A percentile compares a stretch with the other conserved stretches of the same genome.
phyloP scores from a whole-genome alignment of 2,797 vertebrate species.

The Enteromius argenteus region DNA sequence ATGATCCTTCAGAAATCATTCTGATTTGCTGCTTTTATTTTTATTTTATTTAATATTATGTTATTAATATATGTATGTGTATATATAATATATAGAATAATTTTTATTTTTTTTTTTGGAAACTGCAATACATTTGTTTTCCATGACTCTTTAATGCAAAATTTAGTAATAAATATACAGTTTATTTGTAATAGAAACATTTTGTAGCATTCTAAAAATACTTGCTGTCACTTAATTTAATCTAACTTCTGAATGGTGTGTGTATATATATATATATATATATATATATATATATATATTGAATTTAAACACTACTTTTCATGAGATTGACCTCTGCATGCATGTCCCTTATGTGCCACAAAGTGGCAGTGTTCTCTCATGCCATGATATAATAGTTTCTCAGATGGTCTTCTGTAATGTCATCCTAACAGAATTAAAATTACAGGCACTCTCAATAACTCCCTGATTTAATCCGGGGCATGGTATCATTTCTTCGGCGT shows the following conservation, averaged over 20 bases:
- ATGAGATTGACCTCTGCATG: not conserved
- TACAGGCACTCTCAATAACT: conserved; percentile 51
- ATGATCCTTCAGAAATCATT: not conserved
- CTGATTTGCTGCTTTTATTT: not conserved
- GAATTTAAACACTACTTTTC: not conserved
- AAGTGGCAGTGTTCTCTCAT: conserved; percentile 70
- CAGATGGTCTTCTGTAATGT: conserved; percentile 26
- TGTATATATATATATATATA: too few species aligned
- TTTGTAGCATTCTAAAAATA: not conserved
- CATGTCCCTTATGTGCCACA: conserved; percentile 60
- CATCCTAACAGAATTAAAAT: conserved; percentile 53
- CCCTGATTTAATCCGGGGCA: conserved; percentile 58
- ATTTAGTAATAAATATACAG: not conserved
- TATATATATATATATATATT: too few species aligned
- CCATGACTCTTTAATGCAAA: not conserved
- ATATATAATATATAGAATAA: too few species aligned
- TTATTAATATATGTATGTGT: too few species aligned
- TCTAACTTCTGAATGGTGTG: not conserved
- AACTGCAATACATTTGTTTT: too few species aligned
- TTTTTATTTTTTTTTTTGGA: not conserved
- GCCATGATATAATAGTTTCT: not conserved
- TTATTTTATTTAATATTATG: too few species aligned
- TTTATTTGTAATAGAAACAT: not conserved
- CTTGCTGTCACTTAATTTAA: not conserved
- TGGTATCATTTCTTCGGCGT: conserved; percentile 55